Base-by-base conservation (phyloP, 2,888 invertebrate species). In the Encarsia formosa region DNA sequence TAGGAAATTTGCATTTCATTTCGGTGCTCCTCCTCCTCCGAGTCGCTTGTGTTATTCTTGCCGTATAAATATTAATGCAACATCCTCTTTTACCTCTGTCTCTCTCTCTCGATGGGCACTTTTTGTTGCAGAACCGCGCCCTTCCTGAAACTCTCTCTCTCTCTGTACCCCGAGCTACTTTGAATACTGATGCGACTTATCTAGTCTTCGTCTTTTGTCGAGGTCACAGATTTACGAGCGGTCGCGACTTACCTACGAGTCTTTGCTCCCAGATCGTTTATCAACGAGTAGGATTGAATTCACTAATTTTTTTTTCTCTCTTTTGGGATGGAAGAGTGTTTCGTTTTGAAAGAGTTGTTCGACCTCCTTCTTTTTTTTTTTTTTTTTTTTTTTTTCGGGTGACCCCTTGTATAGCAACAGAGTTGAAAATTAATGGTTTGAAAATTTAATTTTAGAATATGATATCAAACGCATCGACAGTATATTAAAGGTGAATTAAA, bases 1-100 rank as follows among this genome's bases (percentile, higher is more conserved):
- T 73, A 73, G 72, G 66, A 70, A 70, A 73, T 73, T 73, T 73
- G 73, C 73, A 73, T 73, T 73, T 73, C 72, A 73, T 73, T 71
- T 68, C 67, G 62, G 62, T 64, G 32, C 18, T 16, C 39, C 35
- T 32, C 46, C 53, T 57, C 60, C 42, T 42, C 42, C 41, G 64
- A 61, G 54, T 67, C 65, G 64, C 63, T 61, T n/a, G n/a, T n/a
- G n/a, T n/a, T n/a, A n/a, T n/a, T n/a, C n/a, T 65, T 67, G 65
- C 58, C 71, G 67, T 73, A 73, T 73, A 73, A 73, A 73, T 73
- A 73, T 73, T 73, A 73, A 73, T 73, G 73, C 72, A 72, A 73
- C 73, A 73, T 73, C 69, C 71, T 70, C 69, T 68, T 67, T n/a
- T n/a, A n/a, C n/a, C n/a, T n/a, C n/a, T n/a, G n/a, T n/a, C n/a